Base-by-base conservation (phyloP, 2,888 invertebrate species). In the Drepanosiphum platanoidis region DNA sequence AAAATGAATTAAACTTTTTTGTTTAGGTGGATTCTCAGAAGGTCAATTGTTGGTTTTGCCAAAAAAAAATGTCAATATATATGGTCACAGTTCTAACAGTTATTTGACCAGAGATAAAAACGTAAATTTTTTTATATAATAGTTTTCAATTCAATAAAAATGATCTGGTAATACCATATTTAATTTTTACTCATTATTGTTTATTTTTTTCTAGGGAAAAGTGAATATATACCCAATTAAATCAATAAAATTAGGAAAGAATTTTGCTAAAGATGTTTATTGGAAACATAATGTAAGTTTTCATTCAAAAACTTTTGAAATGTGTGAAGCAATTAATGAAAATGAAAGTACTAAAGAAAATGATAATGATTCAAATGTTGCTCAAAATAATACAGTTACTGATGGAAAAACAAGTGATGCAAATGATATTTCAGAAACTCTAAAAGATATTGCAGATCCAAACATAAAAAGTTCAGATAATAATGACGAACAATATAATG, bases 251-350 rank as follows among this genome's bases (percentile, higher is more conserved):
- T n/a, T n/a, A n/a, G n/a, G n/a, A n/a, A n/a, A n/a, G 8, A 46
- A 66, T n/a, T 64, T 74, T 1, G 30, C 68, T 5, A 46, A 13
- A 8, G 9, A 32, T 18, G 32, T 34, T 11, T 5, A 58, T 66
- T 84, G 42, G 68, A 30, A 36, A 3, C 15, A 27, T 68, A 52
- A 58, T 30, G 84, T 84, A 7, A 77, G 13, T 66, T 58, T 84
- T 39, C 8, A 77, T 32, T 68, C 77, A 52, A 58, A 15, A 0
- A 77, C 52, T 27, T 36, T 34, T 18, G 8, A 64, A 58, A 22
- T 68, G 1, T 84, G 84, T 18, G 15, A 39, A 18, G 18, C 22
- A 66, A 75, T 0, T 1, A 74, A 32, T 61, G 34, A 30, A 58
- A 74, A 46, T 61, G 46, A 30, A 77, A 52, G 5, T 30, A 68